Evolutionary conservation across 2,113 vertebrate species (phyloP).

Genomic region (Amblyopsis rosae): DNA sequence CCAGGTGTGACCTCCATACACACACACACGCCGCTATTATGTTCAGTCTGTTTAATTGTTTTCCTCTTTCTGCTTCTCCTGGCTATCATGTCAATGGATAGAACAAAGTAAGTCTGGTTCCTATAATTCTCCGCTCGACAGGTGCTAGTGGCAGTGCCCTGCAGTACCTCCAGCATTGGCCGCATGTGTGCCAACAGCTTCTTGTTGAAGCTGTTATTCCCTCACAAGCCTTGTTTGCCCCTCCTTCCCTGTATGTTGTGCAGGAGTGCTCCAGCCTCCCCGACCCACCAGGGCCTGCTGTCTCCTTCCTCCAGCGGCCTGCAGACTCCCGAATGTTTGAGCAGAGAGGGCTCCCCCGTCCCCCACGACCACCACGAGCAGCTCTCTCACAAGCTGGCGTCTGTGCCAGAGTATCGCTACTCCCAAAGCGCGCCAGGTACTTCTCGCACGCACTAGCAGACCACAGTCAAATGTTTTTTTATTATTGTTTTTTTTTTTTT

Average conservation of each 20-base stretch:
- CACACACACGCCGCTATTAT: constrained; percentile 14
- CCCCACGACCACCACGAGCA: constrained; percentile 90
- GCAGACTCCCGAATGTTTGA: constrained; percentile 96
- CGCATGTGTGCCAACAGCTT: not conserved
- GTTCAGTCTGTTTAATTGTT: constrained; percentile 29
- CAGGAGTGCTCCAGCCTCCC: constrained; percentile 96
- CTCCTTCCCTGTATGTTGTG: not conserved
- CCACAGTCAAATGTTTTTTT: not conserved
- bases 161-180: not conserved
- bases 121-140: constrained; percentile 25
- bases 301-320: constrained; percentile 92
- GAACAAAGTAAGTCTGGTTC: constrained; percentile 74
- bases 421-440: constrained; percentile 95
- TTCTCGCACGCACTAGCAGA: not conserved
- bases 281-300: constrained; percentile 93
- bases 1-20: constrained; percentile 79
- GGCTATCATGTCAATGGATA: constrained; percentile 69
- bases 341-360: constrained; percentile 93
- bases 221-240: not conserved
- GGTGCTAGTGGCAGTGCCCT: constrained; percentile 9
- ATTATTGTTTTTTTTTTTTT: not conserved
- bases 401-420: constrained; percentile 94
- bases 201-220: not conserved
- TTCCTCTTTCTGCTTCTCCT: constrained; percentile 52
- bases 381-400: constrained; percentile 84